Evolutionary conservation across 2,888 invertebrate genomes (phyloP), one percentile per base, ranked within the genome.

Genomic region (Coenonympha arcania): DNA sequence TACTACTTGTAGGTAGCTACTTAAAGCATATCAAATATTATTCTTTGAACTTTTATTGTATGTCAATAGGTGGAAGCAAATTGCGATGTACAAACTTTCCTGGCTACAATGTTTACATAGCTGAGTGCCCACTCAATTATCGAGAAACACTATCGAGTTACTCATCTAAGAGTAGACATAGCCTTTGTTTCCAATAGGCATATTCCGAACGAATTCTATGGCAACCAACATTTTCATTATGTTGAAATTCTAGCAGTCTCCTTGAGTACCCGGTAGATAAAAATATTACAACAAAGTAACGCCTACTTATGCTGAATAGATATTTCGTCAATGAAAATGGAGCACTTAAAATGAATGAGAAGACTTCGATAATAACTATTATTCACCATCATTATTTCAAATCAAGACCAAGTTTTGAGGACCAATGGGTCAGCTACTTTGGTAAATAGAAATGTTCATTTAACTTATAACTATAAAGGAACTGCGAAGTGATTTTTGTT

Each of bases 1-100:
- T n/a, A n/a, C n/a, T 24, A 24, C 39, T 40, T 9, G 15, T 40
- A 13, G 26, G 26, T 24, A 28, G 1, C 4, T 41, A 41, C 28
- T 30, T 13, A 13, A 19, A 19, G 13, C 18, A 43, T 11, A 28
- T n/a, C 28, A 41, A 41, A 41, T 41, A 43, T 43, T 16, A 43
- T 31, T 31, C 22, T 15, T 16, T 33, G 31, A 31, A 15, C 30
- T 22, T 43, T 31, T 31, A 43, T 31, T 31, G 16, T 49, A 11
- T 47, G 47, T 46, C 40, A 50, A 50, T 36, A 45, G 44, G 30
- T 19, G 19, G 39, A 50, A 26, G 50, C 34, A 41, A 46, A 41
- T 50, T 50, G 36, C 50, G 36, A 31, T 34, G 24, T 30, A 30
- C 34, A 34, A 50, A 45, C 45, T 45, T 40, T 45, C 34, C 5